Percentiles rank a stretch among this genome's conserved stretches.
These are phyloP conservation scores for Mesorhabditis sp. DNA, from an alignment of 2,888 invertebrate genomes.

Conservation along the genomic window DNA sequence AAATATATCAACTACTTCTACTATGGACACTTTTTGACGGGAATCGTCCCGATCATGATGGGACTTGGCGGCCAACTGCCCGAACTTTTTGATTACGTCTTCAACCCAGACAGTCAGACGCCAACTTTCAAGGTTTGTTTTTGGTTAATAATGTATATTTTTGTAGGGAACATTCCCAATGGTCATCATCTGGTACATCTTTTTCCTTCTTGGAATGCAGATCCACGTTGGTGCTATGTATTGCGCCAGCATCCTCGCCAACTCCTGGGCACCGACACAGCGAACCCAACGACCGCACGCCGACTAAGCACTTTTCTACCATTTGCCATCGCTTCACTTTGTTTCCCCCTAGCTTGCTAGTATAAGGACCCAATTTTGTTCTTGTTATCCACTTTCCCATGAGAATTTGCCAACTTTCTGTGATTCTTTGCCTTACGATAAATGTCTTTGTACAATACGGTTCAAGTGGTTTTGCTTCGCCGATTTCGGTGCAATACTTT, in stretches of 20 bases:
- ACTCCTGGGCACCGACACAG: conserved; percentile 46
- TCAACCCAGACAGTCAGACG: conserved; percentile 44
- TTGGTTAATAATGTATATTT: neutral
- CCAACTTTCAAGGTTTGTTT: conserved; percentile 49
- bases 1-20: conserved; percentile 44
- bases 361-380: no score
- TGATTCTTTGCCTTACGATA: no score
- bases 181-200: conserved; percentile 56
- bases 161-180: conserved; percentile 50
- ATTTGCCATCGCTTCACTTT: neutral
- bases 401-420: no score
- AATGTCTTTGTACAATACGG: no score
- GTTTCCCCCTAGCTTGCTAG: neutral
- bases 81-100: conserved; percentile 48
- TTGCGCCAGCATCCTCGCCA: conserved; percentile 42
- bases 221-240: conserved; percentile 55
- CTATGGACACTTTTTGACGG: conserved; percentile 49
- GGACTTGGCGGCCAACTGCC: conserved; percentile 51
- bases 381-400: no score
- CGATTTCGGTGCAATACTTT: no score
- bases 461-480: no score
- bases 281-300: conserved; percentile 6
- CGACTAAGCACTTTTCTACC: neutral
- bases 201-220: conserved; percentile 55
- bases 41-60: conserved; percentile 45